Evolutionary conservation across 2,113 vertebrate species (phyloP), one percentile per base, ranked within the genome.

Genomic region (Mellivora capensis): DNA sequence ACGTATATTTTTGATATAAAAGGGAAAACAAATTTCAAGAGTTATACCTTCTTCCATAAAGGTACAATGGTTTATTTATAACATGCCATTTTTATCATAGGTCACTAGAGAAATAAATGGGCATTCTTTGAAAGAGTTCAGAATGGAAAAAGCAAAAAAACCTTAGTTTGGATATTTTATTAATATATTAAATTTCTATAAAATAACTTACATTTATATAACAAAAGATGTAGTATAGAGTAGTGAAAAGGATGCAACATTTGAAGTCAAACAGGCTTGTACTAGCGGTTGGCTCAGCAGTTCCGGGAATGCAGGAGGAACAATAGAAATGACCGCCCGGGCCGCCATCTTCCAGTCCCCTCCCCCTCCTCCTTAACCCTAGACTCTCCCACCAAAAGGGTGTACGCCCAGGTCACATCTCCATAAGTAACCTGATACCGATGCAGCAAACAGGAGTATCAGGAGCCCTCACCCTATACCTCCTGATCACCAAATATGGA

Each of bases 1-100:
- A 61, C n/a, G 79, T 79, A 62, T 86, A 82, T 61, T 90, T 96
- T 85, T 96, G 1, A 77, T 77, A 93, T 97, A 90, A 93, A 94
- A 88, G 64, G 52, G 61, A 86, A 94, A 95, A 69, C 39, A 94
- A 82, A 57, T 94, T 97, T 92, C 37, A 61, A 91, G 31, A 59
- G 27, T 79, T 74, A 77, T 91, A 69, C 82, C 67, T 20, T 59
- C 88, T 82, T 94, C 29, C 14, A 57, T 79, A 91, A 94, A 88
- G 64, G 31, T 71, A 64, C 6, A 42, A 39, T 86, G 20, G 47
- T 83, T 67, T 95, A 90, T 87, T 97, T 92, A 72, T 88, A 94
- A 83, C 31, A 88, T 85, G 62, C 0, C 54, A 77, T 82, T 96
- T 77, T 85, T 96, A 90, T 77, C 59, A 57, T 91, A 72, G 59